Evolutionary conservation across 2,888 invertebrate species (phyloP).

Genomic region (Argyra leucocephala): DNA sequence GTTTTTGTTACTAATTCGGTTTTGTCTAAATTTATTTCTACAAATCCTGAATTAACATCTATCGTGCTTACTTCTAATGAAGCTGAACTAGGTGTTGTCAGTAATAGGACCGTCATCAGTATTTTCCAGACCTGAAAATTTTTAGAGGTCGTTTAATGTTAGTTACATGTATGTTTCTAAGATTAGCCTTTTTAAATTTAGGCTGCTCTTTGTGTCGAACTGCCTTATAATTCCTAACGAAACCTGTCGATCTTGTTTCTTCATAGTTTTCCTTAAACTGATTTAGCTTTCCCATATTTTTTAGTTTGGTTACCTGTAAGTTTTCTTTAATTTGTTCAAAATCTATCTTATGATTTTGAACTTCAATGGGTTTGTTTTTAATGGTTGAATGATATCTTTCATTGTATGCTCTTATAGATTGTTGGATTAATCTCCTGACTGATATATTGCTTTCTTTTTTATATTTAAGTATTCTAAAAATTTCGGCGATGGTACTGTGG

Average conservation of each 20-base stretch:
- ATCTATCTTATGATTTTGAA: conserved; percentile 2
- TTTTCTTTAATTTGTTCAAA: too few species aligned
- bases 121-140: too few species aligned
- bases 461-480: too few species aligned
- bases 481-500: conserved; percentile 10
- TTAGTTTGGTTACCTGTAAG: too few species aligned
- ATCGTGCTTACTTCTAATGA: conserved; percentile 16
- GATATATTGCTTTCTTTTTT: too few species aligned
- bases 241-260: conserved; percentile 15
- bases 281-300: too few species aligned
- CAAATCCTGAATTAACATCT: conserved; percentile 16
- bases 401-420: too few species aligned
- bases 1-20: conserved; percentile 15
- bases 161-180: conserved; percentile 18
- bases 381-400: too few species aligned
- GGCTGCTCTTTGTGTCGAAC: conserved; percentile 15
- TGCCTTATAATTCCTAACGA: conserved; percentile 11
- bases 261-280: conserved; percentile 17
- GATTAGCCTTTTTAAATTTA: too few species aligned
- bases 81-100: conserved; percentile 13
- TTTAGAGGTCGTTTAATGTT: too few species aligned
- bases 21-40: conserved; percentile 17
- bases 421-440: conserved; percentile 11
- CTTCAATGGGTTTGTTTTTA: not conserved
- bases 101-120: not conserved